Percentiles rank a stretch among this genome's conserved stretches.
phyloP scores from a whole-genome alignment of 2,888 invertebrate genomes.

The Clepsis dumicolana region DNA sequence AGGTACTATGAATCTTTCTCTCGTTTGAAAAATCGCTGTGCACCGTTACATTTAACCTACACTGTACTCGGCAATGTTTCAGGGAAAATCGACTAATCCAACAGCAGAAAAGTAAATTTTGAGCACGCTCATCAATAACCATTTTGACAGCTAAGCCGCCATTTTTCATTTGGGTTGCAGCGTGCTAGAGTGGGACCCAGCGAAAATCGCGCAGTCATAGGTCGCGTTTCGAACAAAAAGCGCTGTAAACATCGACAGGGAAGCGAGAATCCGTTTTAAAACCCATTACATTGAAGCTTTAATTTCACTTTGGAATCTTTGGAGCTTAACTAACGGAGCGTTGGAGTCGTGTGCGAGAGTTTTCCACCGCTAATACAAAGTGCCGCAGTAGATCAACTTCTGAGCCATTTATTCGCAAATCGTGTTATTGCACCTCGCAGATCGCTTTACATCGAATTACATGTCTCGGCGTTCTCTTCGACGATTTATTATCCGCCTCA shows the following conservation, averaged over 20 bases:
- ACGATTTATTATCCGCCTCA: conserved; percentile 37
- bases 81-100: conserved; percentile 63
- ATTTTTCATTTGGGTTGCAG: conserved; percentile 75
- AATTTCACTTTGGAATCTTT: conserved; percentile 64
- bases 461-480: conserved; percentile 39
- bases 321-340: conserved; percentile 65
- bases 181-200: conserved; percentile 65
- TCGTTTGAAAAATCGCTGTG: conserved; percentile 37
- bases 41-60: conserved; percentile 40
- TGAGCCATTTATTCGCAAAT: conserved; percentile 83
- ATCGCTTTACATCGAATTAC: conserved; percentile 80
- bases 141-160: conserved; percentile 79
- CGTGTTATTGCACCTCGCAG: conserved; percentile 82
- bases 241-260: conserved; percentile 65
- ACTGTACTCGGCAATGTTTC: conserved; percentile 36
- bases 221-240: conserved; percentile 72
- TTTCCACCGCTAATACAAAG: conserved; percentile 64
- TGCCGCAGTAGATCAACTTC: conserved; percentile 79
- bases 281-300: conserved; percentile 72
- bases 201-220: conserved; percentile 70
- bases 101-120: conserved; percentile 75
- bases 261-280: conserved; percentile 64
- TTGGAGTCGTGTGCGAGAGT: conserved; percentile 68
- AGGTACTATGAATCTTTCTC: conserved; percentile 38
- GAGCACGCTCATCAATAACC: conserved; percentile 78